Base-by-base conservation (phyloP, 2,797 vertebrate genomes). In the Trematomus bernacchii region DNA sequence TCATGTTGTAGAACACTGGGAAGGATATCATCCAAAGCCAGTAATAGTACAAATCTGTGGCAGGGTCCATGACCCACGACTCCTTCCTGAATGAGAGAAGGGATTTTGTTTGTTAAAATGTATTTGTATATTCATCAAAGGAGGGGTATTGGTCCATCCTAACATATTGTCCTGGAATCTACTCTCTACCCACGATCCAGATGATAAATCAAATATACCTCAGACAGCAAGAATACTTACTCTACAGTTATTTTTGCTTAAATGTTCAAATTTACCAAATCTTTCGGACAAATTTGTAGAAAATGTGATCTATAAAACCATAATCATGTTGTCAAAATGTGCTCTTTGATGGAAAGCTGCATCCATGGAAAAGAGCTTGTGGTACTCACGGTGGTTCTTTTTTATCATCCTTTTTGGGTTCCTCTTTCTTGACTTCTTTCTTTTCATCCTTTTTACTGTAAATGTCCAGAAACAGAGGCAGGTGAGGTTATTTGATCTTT, bases 1-100 rank as follows among this genome's bases (percentile, higher is more conserved):
- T 99, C 91, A 98, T 94, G 92, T 99, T 99, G 87, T 99, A 99
- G 92, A 99, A 97, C 33, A 96, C 94, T 0, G 98, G 96, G 30
- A 96, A n/a, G 13, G 97, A 88, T 3, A 99, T 93, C 30, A 93
- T 51, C 0, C 85, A 88, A 73, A 99, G 92, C 98, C 98, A 99
- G 90, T 92, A 91, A 84, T 99, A 99, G 91, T 99, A 99, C 10
- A 81, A 0, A 46, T 97, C 96, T 76, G 97, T 96, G 11, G 96
- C 95, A 7, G 98, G 98, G 89, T 99, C 98, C 87, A 99, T 84
- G 76, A 98, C 95, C 85, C 96, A 95, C 30, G 95, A 63, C 0
- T 96, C 94, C 80, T 97, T 95, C 80, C 98, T 99, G 90, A 50
- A 64, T 10, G 37, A 81, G 11, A 53, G 68, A 7, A 69, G 9